Percentiles rank a stretch among this genome's conserved stretches.
These are phyloP conservation scores for Odontesthes bonariensis DNA, from an alignment of 2,113 vertebrate genomes.

Conservation along the genomic window DNA sequence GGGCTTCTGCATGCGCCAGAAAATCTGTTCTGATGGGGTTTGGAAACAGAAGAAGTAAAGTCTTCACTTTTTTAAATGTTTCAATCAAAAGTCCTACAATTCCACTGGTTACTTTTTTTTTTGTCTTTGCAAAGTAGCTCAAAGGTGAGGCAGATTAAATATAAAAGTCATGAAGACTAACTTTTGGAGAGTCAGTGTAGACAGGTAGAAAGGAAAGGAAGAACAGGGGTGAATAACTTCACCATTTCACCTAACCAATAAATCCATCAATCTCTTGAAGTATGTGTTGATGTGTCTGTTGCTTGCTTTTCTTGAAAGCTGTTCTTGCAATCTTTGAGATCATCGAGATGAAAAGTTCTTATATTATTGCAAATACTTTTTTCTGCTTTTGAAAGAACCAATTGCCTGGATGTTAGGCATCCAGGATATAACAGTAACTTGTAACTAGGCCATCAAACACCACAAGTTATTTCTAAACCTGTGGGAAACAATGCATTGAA, in stretches of 20 bases:
- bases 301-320: too few relatives aligned
- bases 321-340: too few relatives aligned
- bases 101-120: neutral
- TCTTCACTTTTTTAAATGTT: neutral
- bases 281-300: too few relatives aligned
- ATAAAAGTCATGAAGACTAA: neutral
- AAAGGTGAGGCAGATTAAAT: neutral
- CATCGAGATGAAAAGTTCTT: too few relatives aligned
- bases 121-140: neutral
- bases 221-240: neutral
- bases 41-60: neutral
- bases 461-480: neutral
- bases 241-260: neutral
- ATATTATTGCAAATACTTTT: too few relatives aligned
- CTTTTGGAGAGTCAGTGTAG: neutral
- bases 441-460: neutral
- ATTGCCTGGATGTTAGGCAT: neutral
- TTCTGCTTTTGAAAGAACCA: too few relatives aligned
- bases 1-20: constrained; percentile 31
- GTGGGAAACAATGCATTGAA: too few relatives aligned
- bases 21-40: constrained; percentile 23
- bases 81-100: neutral
- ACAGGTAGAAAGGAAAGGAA: neutral
- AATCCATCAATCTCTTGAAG: neutral
- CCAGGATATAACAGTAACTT: too few relatives aligned